Base-by-base conservation (phyloP, 2,797 vertebrate species). In the Graptemys geographica region DNA sequence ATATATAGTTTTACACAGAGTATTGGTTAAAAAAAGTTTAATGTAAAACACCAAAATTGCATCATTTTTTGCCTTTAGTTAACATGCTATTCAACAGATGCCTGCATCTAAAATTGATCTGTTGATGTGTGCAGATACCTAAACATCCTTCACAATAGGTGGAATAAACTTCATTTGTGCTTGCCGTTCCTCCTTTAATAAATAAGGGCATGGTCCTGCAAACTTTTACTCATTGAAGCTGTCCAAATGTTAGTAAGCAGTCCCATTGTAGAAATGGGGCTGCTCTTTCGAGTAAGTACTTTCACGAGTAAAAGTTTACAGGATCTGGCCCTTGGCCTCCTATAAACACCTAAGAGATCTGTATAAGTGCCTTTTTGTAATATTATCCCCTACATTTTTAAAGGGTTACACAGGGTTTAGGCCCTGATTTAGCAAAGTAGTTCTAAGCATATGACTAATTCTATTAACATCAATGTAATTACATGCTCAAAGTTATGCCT, bases 211-310 rank as follows among this genome's bases (percentile, higher is more conserved):
- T 81, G 72, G 57, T 33, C 28, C 28, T 62, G 57, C 28, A 33
- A 62, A 33, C 59, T 33, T 33, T 33, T 44, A 74, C 65, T 49
- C 65, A 25, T 31, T 37, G 31, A 33, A 79, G 27, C 19, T 55
- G 31, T 13, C 74, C 47, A 27, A n/a, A 51, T 37, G 10, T 11
- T 51, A 3, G 51, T 80, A 57, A 83, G 76, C 33, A 57, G 84
- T 18, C 16, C 53, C 51, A 18, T 13, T 74, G n/a, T 74, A 44
- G 6, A 41, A 41, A 79, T 0, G 79, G 1, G 1, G 23, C 5
- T 41, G 37, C 41, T 72, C 87, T 44, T 6, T 5, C 82, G 51
- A 87, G n/a, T 12, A 57, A 89, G 11, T 7, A 83, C 3, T 57
- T 92, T 83, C 53, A 56, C 2, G 2, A 0, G 65, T 37, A 62